Evolutionary conservation across 2,113 vertebrate species (phyloP).

Genomic region (Pseudopodoces humilis): DNA sequence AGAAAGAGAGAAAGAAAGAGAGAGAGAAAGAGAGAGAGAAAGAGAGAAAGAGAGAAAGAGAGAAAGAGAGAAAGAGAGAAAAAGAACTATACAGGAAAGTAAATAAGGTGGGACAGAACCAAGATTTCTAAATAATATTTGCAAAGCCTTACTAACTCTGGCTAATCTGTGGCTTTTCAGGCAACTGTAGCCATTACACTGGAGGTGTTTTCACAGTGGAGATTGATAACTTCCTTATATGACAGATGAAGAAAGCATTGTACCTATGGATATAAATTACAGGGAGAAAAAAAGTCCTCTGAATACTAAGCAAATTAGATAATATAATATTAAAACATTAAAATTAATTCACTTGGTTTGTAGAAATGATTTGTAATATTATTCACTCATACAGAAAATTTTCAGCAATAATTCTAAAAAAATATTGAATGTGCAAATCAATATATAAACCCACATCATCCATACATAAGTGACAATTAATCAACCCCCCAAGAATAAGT

Average conservation of each 20-base stretch:
- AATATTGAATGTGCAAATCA: neutral
- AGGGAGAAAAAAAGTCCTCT: neutral
- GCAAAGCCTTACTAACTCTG: neutral
- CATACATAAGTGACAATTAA: neutral
- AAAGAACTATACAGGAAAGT: neutral
- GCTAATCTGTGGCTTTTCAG: neutral
- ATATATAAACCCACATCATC: neutral
- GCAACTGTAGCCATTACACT: neutral
- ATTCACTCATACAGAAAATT: neutral
- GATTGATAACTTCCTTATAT: neutral
- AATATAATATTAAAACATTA: neutral
- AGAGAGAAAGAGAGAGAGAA: rapidly evolving
- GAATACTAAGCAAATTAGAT: neutral
- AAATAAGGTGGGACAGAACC: neutral
- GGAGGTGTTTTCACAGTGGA: neutral
- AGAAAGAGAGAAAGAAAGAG: neutral
- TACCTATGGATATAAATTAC: neutral
- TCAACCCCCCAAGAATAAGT: neutral
- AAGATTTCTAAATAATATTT: neutral
- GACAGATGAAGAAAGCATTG: neutral
- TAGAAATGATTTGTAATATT: neutral
- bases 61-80: neutral
- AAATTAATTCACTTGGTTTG: neutral
- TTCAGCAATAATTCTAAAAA: neutral
- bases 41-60: too few relatives aligned